Evolutionary conservation across 2,113 vertebrate species (phyloP).

Genomic region (Galeopterus variegatus): DNA sequence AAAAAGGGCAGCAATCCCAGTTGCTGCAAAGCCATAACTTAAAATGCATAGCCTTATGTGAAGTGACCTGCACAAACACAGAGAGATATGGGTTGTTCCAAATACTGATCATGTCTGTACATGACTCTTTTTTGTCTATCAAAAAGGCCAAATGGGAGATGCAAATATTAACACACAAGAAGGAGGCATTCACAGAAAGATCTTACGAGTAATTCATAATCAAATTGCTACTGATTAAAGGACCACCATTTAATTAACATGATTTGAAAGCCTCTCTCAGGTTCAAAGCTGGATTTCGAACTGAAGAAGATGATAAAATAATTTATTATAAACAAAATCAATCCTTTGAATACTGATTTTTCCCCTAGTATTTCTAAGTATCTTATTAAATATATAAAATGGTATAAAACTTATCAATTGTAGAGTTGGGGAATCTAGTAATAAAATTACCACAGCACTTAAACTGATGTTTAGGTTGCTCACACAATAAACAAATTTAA

Average conservation of each 20-base stretch:
- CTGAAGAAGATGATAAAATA: constrained; percentile 89
- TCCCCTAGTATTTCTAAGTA: constrained; percentile 91
- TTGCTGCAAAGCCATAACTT: constrained; percentile 96
- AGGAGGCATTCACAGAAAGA: constrained; percentile 93
- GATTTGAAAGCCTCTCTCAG: constrained; percentile 89
- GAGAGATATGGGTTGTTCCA: constrained; percentile 96
- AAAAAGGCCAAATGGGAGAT: constrained; percentile 95
- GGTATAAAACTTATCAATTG: constrained; percentile 86
- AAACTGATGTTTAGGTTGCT: constrained; percentile 88
- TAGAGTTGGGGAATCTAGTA: constrained; percentile 88
- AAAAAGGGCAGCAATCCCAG: constrained; percentile 94
- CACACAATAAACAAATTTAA: constrained; percentile 90
- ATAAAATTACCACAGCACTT: constrained; percentile 87
- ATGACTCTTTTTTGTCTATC: constrained; percentile 96
- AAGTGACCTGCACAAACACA: constrained; percentile 97
- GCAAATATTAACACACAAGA: constrained; percentile 96
- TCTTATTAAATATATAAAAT: constrained; percentile 86
- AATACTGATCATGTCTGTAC: constrained; percentile 96
- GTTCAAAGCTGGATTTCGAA: constrained; percentile 95
- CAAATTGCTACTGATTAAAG: constrained; percentile 95
- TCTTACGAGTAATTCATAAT: constrained; percentile 95
- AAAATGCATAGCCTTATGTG: constrained; percentile 98
- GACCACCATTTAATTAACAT: constrained; percentile 82
- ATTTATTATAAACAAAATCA: constrained; percentile 89
- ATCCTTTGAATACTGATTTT: constrained; percentile 91